These are phyloP conservation scores for Parambassis ranga DNA, from an alignment of 2,797 vertebrate genomes.

Conservation along the genomic window DNA sequence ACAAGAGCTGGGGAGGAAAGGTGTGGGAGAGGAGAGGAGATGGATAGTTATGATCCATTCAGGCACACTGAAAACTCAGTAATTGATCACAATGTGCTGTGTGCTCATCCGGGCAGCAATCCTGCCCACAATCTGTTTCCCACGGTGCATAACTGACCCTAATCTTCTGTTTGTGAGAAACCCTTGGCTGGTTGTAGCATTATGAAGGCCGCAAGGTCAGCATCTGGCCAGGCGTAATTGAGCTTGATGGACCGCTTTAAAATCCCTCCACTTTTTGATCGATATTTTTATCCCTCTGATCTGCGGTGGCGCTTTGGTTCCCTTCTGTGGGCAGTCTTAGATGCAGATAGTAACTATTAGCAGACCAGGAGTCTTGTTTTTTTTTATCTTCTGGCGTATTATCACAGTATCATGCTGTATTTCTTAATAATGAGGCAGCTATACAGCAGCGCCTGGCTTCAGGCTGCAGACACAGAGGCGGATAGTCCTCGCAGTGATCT, in stretches of 20 bases:
- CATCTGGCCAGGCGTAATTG: conserved; percentile 50
- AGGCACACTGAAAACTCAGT: too few species aligned
- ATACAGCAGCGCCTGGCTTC: conserved; percentile 7
- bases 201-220: conserved; percentile 48
- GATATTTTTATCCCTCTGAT: conserved; percentile 50
- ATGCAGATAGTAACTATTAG: too few species aligned
- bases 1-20: conserved; percentile 14
- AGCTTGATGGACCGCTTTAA: conserved; percentile 42
- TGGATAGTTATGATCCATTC: too few species aligned
- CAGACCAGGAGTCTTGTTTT: neutral
- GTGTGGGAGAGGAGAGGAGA: neutral
- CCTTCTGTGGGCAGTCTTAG: conserved; percentile 6
- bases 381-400: neutral
- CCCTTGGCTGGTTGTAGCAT: conserved; percentile 24
- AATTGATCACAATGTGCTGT: conserved; percentile 18
- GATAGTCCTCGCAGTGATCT: conserved; percentile 4
- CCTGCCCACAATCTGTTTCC: conserved; percentile 5
- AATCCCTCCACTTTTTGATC: conserved; percentile 45
- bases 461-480: neutral
- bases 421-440: conserved; percentile 14
- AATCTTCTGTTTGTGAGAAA: conserved; percentile 59
- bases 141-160: conserved; percentile 57
- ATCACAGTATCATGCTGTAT: neutral
- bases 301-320: conserved; percentile 5
- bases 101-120: too few species aligned